Conservation (phyloP, 35 echinoderm and acorn worm genomes). For the Chiridota heheva region DNA sequence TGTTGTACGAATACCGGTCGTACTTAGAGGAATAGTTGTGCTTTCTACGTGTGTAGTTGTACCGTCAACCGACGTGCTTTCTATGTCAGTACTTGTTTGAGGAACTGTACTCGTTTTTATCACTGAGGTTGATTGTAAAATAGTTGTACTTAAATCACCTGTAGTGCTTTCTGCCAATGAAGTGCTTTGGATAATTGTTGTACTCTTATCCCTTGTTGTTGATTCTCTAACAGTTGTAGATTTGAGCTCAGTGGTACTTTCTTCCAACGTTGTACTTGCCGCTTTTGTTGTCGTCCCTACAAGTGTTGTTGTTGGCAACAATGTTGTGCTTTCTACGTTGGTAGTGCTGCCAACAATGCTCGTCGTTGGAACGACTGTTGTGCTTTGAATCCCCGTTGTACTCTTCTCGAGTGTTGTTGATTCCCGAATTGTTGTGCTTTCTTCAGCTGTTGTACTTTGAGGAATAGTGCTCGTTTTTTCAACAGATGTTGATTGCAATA, state of each 20-base stretch:
- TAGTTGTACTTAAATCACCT: neutral
- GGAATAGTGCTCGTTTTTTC: neutral
- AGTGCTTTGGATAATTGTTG: neutral
- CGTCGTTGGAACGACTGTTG: neutral
- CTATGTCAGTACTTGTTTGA: too few species aligned
- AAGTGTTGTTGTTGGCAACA: neutral
- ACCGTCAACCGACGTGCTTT: too few species aligned
- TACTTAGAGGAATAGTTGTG: too few species aligned
- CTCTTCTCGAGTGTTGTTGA: neutral
- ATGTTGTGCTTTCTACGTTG: neutral
- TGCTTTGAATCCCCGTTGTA: neutral
- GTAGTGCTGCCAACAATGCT: neutral
- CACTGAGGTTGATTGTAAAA: neutral
- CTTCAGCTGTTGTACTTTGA: neutral
- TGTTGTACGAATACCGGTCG: too few species aligned
- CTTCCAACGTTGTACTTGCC: neutral
- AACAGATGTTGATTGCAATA: neutral
- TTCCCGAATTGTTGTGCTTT: neutral
- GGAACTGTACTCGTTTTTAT: neutral
- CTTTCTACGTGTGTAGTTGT: too few species aligned
- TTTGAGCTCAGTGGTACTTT: neutral
- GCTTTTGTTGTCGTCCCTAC: neutral
- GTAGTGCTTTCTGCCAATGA: neutral
- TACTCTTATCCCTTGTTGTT: neutral
- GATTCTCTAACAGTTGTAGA: neutral